Percentiles rank a stretch among this genome's conserved stretches.
Evolutionary conservation across 2,113 vertebrate genomes (phyloP).

Genomic region (Hiodon tergisus): DNA sequence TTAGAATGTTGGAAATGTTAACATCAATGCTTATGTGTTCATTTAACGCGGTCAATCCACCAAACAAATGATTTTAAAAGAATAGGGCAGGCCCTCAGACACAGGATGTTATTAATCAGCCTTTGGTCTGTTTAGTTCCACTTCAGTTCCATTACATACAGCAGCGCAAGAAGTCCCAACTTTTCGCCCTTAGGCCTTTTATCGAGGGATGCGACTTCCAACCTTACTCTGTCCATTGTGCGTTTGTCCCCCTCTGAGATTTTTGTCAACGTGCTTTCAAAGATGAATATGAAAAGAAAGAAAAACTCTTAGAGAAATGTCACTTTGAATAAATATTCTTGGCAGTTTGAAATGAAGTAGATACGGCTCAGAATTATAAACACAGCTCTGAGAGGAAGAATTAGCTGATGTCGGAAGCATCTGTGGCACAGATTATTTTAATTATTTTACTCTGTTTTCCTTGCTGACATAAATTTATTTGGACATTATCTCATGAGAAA

Average conservation of each 20-base stretch:
- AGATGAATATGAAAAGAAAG: slow-evolving; percentile 20
- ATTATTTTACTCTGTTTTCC: slow-evolving; percentile 54
- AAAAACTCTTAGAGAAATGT: slow-evolving; percentile 47
- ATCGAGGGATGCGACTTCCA: too few relatives aligned
- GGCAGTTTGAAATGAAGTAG: slow-evolving; percentile 44
- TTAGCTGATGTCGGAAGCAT: slow-evolving; percentile 57
- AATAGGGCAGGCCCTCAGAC: too few relatives aligned
- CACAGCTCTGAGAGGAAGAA: slow-evolving; percentile 49
- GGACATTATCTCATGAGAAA: slow-evolving; percentile 58
- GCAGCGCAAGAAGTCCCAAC: too few relatives aligned
- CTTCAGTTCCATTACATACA: too few relatives aligned
- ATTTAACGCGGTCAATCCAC: too few relatives aligned
- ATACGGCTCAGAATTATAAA: slow-evolving; percentile 52
- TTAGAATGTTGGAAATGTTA: too few relatives aligned
- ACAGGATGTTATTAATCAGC: too few relatives aligned
- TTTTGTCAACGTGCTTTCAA: slow-evolving; percentile 19
- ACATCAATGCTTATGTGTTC: too few relatives aligned
- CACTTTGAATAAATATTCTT: slow-evolving; percentile 54
- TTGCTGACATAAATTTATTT: slow-evolving; percentile 54
- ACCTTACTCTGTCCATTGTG: too few relatives aligned
- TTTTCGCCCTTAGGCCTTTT: too few relatives aligned
- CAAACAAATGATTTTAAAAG: too few relatives aligned
- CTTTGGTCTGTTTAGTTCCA: too few relatives aligned
- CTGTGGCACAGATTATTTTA: slow-evolving; percentile 56
- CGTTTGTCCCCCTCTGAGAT: neutral